A percentile compares a stretch with the other conserved stretches of the same genome.
Conservation (phyloP, 1,140 invertebrate genomes). For the Phenacoccus solenopsis region DNA sequence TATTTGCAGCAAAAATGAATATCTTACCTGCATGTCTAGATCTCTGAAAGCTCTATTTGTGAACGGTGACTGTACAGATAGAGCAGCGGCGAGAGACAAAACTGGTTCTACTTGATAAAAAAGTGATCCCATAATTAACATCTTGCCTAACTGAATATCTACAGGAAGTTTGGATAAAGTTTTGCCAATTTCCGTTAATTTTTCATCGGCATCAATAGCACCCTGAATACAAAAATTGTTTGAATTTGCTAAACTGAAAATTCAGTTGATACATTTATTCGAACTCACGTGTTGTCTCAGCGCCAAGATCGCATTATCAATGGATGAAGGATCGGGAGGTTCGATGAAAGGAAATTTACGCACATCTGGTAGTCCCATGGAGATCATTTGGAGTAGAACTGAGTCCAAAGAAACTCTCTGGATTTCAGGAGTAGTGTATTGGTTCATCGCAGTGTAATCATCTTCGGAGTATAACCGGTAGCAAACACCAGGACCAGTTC, state of each 20-base stretch:
- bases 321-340: conserved; percentile 59
- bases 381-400: conserved; percentile 84
- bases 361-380: conserved; percentile 83
- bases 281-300: conserved; percentile 71
- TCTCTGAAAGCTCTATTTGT: conserved; percentile 79
- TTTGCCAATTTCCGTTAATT: conserved; percentile 78
- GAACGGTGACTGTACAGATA: conserved; percentile 88
- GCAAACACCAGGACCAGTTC: conserved; percentile 48
- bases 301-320: conserved; percentile 75
- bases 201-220: conserved; percentile 69
- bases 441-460: conserved; percentile 62
- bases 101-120: conserved; percentile 87
- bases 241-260: not conserved
- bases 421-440: conserved; percentile 80
- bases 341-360: conserved; percentile 93
- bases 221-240: conserved; percentile 48
- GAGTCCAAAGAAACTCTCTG: conserved; percentile 85
- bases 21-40: conserved; percentile 56
- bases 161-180: conserved; percentile 82
- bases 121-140: conserved; percentile 83
- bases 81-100: conserved; percentile 74
- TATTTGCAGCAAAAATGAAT: conserved; percentile 16
- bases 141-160: conserved; percentile 90
- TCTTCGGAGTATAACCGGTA: conserved; percentile 80
- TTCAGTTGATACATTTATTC: not conserved